Evolutionary conservation across 2,113 vertebrate species (phyloP), one percentile per base, ranked within the genome.

Genomic region (Mesocricetus auratus): DNA sequence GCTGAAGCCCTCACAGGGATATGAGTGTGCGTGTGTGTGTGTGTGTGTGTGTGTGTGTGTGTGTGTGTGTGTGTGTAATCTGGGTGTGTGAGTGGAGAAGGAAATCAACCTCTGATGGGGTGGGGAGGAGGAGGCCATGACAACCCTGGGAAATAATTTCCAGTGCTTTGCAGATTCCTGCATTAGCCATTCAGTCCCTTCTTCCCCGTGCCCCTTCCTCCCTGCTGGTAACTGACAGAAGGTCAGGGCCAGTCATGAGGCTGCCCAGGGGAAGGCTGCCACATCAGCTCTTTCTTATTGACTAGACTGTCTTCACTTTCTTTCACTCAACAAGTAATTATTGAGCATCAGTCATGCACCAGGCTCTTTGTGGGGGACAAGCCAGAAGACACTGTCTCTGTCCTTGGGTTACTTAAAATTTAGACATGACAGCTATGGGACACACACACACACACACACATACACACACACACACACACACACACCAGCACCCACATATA

Each of bases 251-350:
- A 81, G 77, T 97, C 96, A 98, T 89, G 60, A 91, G 0, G 96
- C 94, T 95, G 96, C 96, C 96, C 96, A 95, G 96, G 94, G 96
- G 96, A 97, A 97, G 96, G 96, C 82, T 97, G 97, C 97, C 97
- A 95, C 95, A 94, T 98, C 97, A 97, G 97, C 97, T 96, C 91
- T 97, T 98, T 97, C 95, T 94, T 97, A 98, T 97, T 97, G 97
- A 98, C 96, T 4, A 15, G 77, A 95, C 96, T 97, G 97, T 98
- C 97, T 98, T 97, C 97, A 95, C 94, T 96, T 95, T 97, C 95
- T 96, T 97, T 97, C 97, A 96, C 97, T 97, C 97, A 97, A 97
- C 97, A 97, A 97, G 93, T 96, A 97, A 97, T 97, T 97, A 97
- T 96, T 96, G 97, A 97, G 95, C 97, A 96, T 96, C 95, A 97